phyloP scores from a whole-genome alignment of 2,113 vertebrate species.

The Scortum barcoo region DNA sequence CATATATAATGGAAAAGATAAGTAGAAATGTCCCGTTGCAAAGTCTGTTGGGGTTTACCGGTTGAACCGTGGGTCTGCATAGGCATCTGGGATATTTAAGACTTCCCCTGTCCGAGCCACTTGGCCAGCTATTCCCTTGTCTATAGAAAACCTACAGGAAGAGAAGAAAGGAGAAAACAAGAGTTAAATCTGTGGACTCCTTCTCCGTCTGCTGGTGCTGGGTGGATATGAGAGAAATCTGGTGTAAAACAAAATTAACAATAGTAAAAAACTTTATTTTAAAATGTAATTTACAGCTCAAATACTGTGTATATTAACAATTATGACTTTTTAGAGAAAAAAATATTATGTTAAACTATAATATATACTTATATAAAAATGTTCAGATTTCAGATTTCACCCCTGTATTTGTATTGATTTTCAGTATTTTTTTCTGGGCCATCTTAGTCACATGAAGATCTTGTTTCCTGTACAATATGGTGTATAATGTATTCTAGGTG shows the following conservation, averaged over 20 bases:
- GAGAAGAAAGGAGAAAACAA: not conserved
- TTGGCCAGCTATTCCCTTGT: constrained; percentile 98
- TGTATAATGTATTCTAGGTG: not conserved
- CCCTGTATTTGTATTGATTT: too few species aligned
- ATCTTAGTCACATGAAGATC: not conserved
- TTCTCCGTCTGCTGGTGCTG: not conserved
- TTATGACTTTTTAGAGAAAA: not conserved
- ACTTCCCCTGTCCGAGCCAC: constrained; percentile 98
- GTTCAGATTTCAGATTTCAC: too few species aligned
- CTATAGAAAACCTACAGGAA: constrained; percentile 95
- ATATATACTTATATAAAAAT: too few species aligned
- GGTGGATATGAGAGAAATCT: not conserved
- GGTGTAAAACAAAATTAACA: not conserved
- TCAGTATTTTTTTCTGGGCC: not conserved
- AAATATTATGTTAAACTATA: not conserved
- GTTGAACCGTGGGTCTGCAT: constrained; percentile 99
- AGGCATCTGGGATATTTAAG: constrained; percentile 98
- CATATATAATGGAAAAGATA: not conserved
- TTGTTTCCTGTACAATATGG: not conserved
- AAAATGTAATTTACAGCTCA: constrained; percentile 4
- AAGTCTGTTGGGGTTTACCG: constrained; percentile 83
- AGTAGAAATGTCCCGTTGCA: not conserved
- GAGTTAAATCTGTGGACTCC: not conserved
- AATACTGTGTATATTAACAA: not conserved
- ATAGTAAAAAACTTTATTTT: not conserved